Evolutionary conservation across 1,140 invertebrate genomes (phyloP).

Genomic region (Tetramorium alpestre): DNA sequence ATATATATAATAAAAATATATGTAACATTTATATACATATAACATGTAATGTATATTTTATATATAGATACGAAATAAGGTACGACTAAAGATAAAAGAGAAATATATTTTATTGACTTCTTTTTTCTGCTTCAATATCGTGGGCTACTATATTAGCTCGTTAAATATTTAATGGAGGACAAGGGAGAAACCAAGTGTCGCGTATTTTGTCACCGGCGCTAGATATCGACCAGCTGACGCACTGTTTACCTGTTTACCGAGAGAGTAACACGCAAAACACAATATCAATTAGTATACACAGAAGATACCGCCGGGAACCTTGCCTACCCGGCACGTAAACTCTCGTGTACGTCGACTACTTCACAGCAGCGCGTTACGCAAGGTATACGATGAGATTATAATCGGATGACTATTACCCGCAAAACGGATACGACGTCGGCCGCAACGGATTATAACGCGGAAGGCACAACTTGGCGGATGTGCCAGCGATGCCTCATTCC

Average conservation of each 20-base stretch:
- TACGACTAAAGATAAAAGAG: not conserved
- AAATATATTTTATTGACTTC: not conserved
- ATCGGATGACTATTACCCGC: slow-evolving; percentile 38
- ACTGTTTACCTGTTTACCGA: slow-evolving; percentile 47
- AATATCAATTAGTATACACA: slow-evolving; percentile 44
- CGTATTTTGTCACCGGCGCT: slow-evolving; percentile 8
- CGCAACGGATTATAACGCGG: slow-evolving; percentile 38
- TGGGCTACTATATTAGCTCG: not conserved
- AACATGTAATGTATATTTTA: not conserved
- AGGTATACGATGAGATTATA: slow-evolving; percentile 45
- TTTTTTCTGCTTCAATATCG: not conserved
- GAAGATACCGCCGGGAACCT: not conserved
- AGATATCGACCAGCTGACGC: slow-evolving; percentile 35
- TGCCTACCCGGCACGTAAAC: not conserved
- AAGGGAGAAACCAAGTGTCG: not conserved
- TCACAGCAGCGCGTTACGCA: slow-evolving; percentile 28
- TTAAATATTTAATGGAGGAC: not conserved
- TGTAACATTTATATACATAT: not conserved
- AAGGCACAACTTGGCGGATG: slow-evolving; percentile 8
- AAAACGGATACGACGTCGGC: slow-evolving; percentile 45
- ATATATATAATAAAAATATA: no score
- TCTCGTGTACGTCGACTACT: not conserved
- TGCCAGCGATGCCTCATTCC: not conserved
- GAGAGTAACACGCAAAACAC: slow-evolving; percentile 25
- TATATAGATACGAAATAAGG: not conserved